Percentiles rank a stretch among this genome's conserved stretches.
Conservation (phyloP, 2,888 invertebrate genomes). For the Tinea pellionella region DNA sequence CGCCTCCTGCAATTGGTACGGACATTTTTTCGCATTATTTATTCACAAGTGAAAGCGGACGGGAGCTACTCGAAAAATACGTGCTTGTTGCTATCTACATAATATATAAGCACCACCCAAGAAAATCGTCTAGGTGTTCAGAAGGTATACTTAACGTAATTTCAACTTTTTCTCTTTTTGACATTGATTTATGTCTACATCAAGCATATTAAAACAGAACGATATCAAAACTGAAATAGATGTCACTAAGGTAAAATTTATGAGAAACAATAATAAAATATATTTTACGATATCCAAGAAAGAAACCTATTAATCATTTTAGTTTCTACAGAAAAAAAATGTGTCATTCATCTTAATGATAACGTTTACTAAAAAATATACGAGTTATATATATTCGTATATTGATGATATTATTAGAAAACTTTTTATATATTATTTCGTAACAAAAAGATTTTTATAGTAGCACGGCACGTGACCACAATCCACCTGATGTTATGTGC, state of each 20-base stretch:
- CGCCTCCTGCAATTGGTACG: constrained; percentile 37
- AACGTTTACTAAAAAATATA: no score
- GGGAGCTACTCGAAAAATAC: constrained; percentile 56
- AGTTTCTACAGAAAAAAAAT: no score
- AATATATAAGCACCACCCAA: constrained; percentile 36
- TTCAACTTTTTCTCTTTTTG: constrained; percentile 6
- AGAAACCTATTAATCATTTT: no score
- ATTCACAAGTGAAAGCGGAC: constrained; percentile 57
- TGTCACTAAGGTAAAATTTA: constrained; percentile 14
- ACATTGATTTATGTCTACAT: constrained; percentile 12
- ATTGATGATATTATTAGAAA: no score
- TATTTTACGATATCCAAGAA: background rate
- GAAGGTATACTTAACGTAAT: constrained; percentile 12
- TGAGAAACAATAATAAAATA: constrained; percentile 6
- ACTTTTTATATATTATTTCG: no score
- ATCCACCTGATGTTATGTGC: no score
- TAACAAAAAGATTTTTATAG: no score
- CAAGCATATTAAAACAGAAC: constrained; percentile 2
- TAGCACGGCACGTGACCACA: no score
- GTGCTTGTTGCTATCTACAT: constrained; percentile 54
- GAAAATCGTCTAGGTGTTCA: constrained; percentile 10
- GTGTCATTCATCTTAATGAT: no score
- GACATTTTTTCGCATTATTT: constrained; percentile 51
- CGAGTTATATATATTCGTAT: no score
- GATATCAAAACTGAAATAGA: constrained; percentile 6